Conservation (phyloP, 2,888 invertebrate genomes). For the Cinara cedri region DNA sequence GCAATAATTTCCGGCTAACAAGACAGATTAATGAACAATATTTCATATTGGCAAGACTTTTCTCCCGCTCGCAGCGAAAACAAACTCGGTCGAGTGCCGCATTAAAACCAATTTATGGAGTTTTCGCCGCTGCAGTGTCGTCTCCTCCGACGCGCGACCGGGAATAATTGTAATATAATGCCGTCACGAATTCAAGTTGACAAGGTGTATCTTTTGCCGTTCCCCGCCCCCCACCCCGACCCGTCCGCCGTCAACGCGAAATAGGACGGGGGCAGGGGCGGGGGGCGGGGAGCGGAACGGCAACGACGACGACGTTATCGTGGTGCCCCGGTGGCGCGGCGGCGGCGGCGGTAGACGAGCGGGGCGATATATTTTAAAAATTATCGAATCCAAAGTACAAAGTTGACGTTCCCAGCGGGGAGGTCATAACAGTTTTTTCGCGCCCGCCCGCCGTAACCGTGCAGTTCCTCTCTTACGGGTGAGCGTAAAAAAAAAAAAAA, state of each 20-base stretch:
- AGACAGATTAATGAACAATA: slow-evolving; percentile 57
- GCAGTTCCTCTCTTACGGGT: background rate
- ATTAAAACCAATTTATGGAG: slow-evolving; percentile 57
- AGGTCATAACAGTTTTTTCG: slow-evolving; percentile 51
- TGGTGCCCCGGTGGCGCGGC: slow-evolving; percentile 49
- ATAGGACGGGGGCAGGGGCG: slow-evolving; percentile 39
- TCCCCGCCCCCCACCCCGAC: background rate
- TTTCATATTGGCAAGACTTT: slow-evolving; percentile 57
- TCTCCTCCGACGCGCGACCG: slow-evolving; percentile 40
- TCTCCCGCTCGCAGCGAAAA: slow-evolving; percentile 22
- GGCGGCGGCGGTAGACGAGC: slow-evolving; percentile 59
- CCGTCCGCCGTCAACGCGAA: slow-evolving; percentile 7
- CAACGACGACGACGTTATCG: slow-evolving; percentile 72
- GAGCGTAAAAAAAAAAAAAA: slow-evolving; percentile 15
- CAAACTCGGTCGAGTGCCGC: slow-evolving; percentile 55
- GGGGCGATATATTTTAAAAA: slow-evolving; percentile 57
- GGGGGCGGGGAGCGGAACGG: slow-evolving; percentile 51
- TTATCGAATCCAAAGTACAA: slow-evolving; percentile 56
- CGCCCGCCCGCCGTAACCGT: background rate
- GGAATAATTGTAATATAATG: slow-evolving; percentile 57
- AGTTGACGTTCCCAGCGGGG: slow-evolving; percentile 57
- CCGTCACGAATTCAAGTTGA: slow-evolving; percentile 56
- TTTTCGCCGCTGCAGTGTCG: slow-evolving; percentile 35
- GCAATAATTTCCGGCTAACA: slow-evolving; percentile 57
- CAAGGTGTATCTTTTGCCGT: slow-evolving; percentile 52